Conservation (phyloP, 2,113 vertebrate species). For the Furnarius figulus region DNA sequence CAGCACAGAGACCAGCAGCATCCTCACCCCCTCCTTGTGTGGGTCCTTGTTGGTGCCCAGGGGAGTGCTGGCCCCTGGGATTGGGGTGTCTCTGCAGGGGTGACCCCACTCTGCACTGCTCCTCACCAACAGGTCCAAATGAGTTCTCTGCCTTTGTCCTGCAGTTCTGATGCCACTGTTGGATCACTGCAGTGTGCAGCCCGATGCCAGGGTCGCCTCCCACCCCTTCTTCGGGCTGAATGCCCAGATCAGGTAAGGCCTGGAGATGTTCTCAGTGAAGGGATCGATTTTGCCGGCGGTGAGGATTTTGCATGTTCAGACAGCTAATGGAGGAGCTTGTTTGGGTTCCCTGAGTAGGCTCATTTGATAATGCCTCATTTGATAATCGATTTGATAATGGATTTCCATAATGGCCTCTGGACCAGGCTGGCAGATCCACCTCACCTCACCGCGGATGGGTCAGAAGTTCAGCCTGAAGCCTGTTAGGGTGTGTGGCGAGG, state of each 20-base stretch:
- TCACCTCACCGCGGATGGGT: not conserved
- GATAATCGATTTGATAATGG: not conserved
- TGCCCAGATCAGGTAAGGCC: conserved; percentile 85
- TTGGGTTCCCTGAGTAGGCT: not conserved
- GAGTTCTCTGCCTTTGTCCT: not conserved
- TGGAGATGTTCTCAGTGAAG: not conserved
- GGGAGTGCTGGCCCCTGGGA: not conserved
- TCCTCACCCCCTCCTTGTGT: not conserved
- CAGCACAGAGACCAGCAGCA: not conserved
- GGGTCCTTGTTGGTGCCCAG: rapidly evolving
- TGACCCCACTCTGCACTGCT: not conserved
- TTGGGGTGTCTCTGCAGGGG: not conserved
- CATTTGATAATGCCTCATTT: not conserved
- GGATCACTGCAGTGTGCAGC: conserved; percentile 89
- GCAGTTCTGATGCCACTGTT: conserved; percentile 89
- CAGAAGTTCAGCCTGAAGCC: not conserved
- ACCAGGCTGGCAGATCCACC: not conserved
- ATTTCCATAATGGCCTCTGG: not conserved
- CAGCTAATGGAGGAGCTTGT: not conserved
- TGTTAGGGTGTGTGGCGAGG: not conserved
- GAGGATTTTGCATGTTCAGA: not conserved
- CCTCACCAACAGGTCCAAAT: rapidly evolving
- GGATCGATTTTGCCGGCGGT: not conserved
- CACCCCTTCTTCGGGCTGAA: conserved; percentile 89
- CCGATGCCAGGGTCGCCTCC: conserved; percentile 79